Evolutionary conservation across 2,888 invertebrate genomes (phyloP), one percentile per base, ranked within the genome.

Genomic region (Lomographa bimaculata): DNA sequence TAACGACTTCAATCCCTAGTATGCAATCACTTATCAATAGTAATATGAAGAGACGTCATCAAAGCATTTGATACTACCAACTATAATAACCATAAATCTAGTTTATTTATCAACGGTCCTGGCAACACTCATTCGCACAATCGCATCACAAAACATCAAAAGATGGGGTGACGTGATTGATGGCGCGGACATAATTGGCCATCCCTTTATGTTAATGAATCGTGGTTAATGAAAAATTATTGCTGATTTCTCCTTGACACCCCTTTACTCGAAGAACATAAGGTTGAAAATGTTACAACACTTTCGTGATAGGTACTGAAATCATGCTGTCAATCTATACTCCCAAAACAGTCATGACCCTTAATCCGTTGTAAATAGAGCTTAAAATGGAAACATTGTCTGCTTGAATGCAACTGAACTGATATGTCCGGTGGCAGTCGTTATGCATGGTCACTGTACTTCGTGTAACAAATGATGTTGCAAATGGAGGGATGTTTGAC

Each of bases 181-280:
- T 84, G 72, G 71, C 64, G 74, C 79, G 72, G 64, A 75, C 73
- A 79, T 83, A 86, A 87, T 87, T 85, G 83, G 8, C 10, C 14
- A 23, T 72, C 74, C 80, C 79, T 76, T 78, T 72, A 77, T 79
- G 80, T 78, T 85, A 85, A 87, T 86, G 86, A 85, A 85, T 82
- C 85, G 83, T 73, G 71, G 59, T 72, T 84, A 84, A 86, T 86
- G 85, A 83, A 39, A 38, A 42, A 38, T 37, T 40, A 45, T 49
- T 33, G 30, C 25, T 12, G 23, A 19, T 11, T 7, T 16, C 19
- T 29, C 24, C 5, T 19, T 5, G 1, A 6, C 11, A 58, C 57
- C 64, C 61, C 62, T 67, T 67, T 64, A 8, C 6, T 0, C 7
- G 0, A 10, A 21, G 2, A 1, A 1, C 0, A 7, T 32, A 39